Conservation (phyloP, 2,797 vertebrate species). For the Sebastolobus altivelis region DNA sequence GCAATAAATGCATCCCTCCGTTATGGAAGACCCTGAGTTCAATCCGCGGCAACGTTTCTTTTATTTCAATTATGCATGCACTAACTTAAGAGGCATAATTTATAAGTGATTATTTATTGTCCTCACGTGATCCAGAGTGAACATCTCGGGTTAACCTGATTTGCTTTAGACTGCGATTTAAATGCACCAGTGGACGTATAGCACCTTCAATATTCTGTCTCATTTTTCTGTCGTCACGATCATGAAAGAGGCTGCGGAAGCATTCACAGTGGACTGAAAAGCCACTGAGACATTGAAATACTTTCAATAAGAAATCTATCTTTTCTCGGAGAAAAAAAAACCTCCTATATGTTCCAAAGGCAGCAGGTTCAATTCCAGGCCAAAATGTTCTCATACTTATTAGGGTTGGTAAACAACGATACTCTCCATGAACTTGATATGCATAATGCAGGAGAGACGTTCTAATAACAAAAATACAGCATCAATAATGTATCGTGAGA, state of each 20-base stretch:
- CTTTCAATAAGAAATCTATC: background rate
- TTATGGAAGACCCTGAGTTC: constrained; percentile 32
- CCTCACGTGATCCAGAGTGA: constrained; percentile 34
- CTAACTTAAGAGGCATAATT: constrained; percentile 45
- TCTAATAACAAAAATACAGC: constrained; percentile 66
- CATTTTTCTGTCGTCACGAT: background rate
- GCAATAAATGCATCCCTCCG: constrained; percentile 26
- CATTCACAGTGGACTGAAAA: constrained; percentile 10
- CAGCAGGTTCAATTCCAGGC: constrained; percentile 33
- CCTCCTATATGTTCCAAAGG: constrained; percentile 2
- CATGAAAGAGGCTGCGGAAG: constrained; percentile 1
- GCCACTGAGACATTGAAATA: constrained; percentile 9
- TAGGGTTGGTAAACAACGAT: constrained; percentile 21
- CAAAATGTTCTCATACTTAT: constrained; percentile 41
- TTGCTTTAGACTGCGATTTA: constrained; percentile 40
- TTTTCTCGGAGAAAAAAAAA: constrained; percentile 20
- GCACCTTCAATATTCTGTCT: constrained; percentile 11
- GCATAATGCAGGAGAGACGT: constrained; percentile 60
- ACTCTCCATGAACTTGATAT: constrained; percentile 64
- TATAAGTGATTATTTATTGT: constrained; percentile 57
- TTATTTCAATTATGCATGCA: constrained; percentile 60
- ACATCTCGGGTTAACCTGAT: constrained; percentile 37
- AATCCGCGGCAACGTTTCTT: constrained; percentile 38
- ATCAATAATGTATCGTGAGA: constrained; percentile 66
- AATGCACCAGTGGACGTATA: constrained; percentile 33